phyloP scores from a whole-genome alignment of 1,140 invertebrate species.

The Lamellibrachia luymesi region DNA sequence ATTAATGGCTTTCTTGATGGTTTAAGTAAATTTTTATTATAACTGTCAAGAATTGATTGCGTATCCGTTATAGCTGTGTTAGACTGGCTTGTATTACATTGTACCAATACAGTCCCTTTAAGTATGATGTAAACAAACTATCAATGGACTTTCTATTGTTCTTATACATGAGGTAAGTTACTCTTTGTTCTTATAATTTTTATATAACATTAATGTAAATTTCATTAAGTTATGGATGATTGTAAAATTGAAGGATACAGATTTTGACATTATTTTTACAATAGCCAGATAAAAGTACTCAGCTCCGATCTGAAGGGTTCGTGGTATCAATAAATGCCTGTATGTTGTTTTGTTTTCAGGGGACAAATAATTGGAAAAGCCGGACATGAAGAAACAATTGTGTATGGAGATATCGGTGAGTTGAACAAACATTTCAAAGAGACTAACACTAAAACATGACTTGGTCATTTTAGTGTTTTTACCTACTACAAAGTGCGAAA shows the following conservation, averaged over 20 bases:
- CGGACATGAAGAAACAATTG: constrained; percentile 67
- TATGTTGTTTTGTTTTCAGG: constrained; percentile 39
- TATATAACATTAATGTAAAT: neutral
- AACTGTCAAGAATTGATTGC: no score
- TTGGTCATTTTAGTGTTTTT: neutral
- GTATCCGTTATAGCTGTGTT: no score
- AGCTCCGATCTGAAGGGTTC: neutral
- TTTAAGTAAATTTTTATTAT: no score
- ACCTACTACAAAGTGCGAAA: no score
- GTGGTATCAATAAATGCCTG: constrained; percentile 2
- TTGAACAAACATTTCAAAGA: neutral
- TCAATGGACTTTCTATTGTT: neutral
- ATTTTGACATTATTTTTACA: no score
- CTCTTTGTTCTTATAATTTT: neutral
- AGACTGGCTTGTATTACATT: no score
- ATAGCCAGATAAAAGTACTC: no score
- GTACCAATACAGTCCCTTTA: no score
- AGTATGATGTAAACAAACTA: no score
- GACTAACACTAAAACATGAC: neutral
- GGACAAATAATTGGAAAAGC: constrained; percentile 73
- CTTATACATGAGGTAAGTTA: neutral
- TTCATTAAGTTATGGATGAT: no score
- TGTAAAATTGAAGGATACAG: no score
- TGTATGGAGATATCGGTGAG: constrained; percentile 75
- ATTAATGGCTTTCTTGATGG: no score